These are phyloP conservation scores for Ochropacha duplaris DNA, from an alignment of 2,888 invertebrate genomes.

Conservation along the genomic window DNA sequence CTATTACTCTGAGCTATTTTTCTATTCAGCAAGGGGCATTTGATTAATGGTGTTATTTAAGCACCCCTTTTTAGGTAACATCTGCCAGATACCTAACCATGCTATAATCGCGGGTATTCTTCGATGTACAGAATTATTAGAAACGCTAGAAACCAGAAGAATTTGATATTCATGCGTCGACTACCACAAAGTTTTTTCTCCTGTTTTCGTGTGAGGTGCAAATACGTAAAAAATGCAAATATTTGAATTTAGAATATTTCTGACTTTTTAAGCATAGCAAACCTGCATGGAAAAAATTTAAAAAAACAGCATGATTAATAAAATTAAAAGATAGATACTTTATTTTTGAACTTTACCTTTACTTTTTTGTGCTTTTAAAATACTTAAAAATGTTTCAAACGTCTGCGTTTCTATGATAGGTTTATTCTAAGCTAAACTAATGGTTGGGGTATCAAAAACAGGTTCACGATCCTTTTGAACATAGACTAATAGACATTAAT, in stretches of 20 bases:
- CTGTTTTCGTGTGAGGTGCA: no score
- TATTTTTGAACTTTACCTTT: no score
- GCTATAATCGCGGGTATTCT: background rate
- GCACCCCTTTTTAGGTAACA: conserved; percentile 25
- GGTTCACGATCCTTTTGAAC: conserved; percentile 60
- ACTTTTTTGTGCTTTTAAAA: no score
- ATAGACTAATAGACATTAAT: conserved; percentile 65
- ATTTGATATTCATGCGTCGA: no score
- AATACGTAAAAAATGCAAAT: no score
- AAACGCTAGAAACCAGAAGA: background rate
- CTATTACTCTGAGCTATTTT: conserved; percentile 24
- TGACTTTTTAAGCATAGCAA: no score
- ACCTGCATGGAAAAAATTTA: no score
- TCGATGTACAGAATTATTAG: no score
- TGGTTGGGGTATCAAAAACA: conserved; percentile 48
- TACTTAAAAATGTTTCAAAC: conserved; percentile 33
- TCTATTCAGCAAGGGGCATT: conserved; percentile 30
- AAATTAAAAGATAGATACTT: no score
- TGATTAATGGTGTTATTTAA: conserved; percentile 22
- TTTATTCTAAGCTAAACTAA: conserved; percentile 42
- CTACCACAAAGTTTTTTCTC: no score
- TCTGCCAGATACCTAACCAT: background rate
- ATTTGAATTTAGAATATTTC: no score
- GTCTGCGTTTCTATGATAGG: conserved; percentile 48
- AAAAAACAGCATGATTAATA: no score